A percentile compares a stretch with the other conserved stretches of the same genome.
Evolutionary conservation across 1,140 invertebrate species (phyloP).

Genomic region (Chionoecetes opilio): DNA sequence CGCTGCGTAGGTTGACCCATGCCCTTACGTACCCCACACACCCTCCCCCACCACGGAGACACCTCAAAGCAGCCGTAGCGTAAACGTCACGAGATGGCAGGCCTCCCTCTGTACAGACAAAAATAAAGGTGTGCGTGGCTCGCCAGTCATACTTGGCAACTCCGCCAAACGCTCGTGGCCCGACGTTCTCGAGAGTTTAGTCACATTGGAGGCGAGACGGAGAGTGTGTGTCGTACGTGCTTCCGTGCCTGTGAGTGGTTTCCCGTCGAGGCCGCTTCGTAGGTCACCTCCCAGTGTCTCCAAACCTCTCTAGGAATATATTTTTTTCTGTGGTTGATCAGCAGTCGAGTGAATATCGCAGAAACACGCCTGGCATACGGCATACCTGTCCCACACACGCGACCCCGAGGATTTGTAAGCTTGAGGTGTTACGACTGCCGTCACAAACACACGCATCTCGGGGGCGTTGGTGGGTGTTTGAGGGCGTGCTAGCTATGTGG

Average conservation of each 20-base stretch:
- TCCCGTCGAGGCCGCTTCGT: not conserved
- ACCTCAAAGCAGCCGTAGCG: not conserved
- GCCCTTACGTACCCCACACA: not conserved
- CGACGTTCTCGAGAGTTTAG: not conserved
- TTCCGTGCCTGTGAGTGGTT: not conserved
- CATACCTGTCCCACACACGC: not conserved
- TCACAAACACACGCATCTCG: not conserved
- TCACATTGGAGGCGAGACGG: not conserved
- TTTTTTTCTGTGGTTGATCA: not conserved
- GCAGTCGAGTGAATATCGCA: not conserved
- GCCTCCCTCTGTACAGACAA: not conserved
- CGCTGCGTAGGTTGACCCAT: too few relatives aligned
- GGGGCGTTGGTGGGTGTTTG: not conserved
- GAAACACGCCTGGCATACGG: not conserved
- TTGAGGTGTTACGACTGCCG: not conserved
- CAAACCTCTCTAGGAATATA: not conserved
- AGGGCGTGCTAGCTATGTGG: not conserved
- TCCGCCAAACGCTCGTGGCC: not conserved
- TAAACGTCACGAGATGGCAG: not conserved
- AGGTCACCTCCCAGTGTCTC: not conserved
- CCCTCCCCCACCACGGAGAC: not conserved
- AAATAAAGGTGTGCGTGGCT: not conserved
- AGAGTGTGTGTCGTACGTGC: not conserved
- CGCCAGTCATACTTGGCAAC: not conserved
- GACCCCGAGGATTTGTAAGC: not conserved